Base-by-base conservation (phyloP, 2,888 invertebrate genomes). In the Lasiommata megera region DNA sequence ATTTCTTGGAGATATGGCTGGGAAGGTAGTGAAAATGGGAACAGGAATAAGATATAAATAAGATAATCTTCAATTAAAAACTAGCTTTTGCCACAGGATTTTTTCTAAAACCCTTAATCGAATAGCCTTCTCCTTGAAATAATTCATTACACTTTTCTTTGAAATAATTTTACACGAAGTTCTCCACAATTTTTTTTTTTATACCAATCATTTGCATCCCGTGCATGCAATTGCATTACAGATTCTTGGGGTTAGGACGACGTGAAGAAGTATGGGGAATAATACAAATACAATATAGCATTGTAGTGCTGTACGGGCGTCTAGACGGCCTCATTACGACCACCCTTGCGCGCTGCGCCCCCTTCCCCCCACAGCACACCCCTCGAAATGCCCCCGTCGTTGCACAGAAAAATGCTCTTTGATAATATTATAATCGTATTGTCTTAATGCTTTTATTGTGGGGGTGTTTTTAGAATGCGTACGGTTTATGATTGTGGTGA, bases 301-400 rank as follows among this genome's bases (percentile, higher is more conserved):
- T 68, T 67, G 69, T 69, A 66, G 64, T 60, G 54, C 54, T 46
- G 61, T 59, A 72, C 72, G 73, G 72, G 73, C 78, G 88, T 88
- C 88, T 88, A 88, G 88, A 89, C 88, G 78, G 73, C 79, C 81
- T 79, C 80, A 79, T 84, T 78, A 81, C 77, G 66, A 66, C 66
- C 68, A 64, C 70, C 69, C 65, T 65, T 68, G 54, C 68, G 65
- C 61, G 70, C 65, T 68, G 54, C 68, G 65, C 61, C 70, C 68
- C 58, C 63, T 3, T 34, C 66, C 63, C 60, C 56, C 61, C 58
- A 55, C 53, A 52, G 64, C 48, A 64, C 44, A 65, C 38, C 23
- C 29, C 69, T 67, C 69, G 68, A 68, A 73, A 75, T 43, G 44
- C 48, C 54, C 43, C 41, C 51, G 51, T 46, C 54, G 50, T 61